phyloP scores from a whole-genome alignment of 2,888 invertebrate genomes.

The Amiota communis region DNA sequence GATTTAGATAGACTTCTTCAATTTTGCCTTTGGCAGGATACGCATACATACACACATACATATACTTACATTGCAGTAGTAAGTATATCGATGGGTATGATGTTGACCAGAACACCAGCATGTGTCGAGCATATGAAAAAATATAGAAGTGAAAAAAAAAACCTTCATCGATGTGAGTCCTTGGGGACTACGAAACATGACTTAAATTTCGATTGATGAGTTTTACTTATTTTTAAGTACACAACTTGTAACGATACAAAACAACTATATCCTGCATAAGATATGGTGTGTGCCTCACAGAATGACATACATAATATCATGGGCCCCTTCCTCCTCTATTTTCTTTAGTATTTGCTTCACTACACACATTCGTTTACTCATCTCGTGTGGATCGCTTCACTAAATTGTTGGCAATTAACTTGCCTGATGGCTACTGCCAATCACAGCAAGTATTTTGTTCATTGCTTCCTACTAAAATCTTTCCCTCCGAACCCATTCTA shows the following conservation, averaged over 20 bases:
- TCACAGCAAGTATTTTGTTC: constrained; percentile 33
- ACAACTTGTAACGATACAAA: constrained; percentile 22
- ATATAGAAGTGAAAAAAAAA: background rate
- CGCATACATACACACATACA: background rate
- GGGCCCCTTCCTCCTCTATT: background rate
- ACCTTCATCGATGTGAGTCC: constrained; percentile 6
- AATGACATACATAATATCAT: too few relatives aligned
- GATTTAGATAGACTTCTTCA: constrained; percentile 51
- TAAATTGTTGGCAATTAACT: constrained; percentile 68
- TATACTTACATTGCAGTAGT: background rate
- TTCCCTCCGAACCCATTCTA: background rate
- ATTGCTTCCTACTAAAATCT: background rate
- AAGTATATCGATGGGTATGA: background rate
- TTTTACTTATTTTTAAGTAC: constrained; percentile 52
- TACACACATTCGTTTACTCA: constrained; percentile 26
- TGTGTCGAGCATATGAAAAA: background rate
- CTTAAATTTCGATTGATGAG: constrained; percentile 64
- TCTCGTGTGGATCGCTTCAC: constrained; percentile 39
- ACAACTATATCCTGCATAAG: background rate
- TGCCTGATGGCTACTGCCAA: constrained; percentile 65
- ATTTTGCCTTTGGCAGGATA: constrained; percentile 6
- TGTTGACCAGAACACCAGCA: background rate
- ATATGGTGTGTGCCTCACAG: too few relatives aligned
- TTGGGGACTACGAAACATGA: constrained; percentile 31
- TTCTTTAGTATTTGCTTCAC: too few relatives aligned